Base-by-base conservation (phyloP, 64 coral and sea anemone species). In the Montipora efflorescens region DNA sequence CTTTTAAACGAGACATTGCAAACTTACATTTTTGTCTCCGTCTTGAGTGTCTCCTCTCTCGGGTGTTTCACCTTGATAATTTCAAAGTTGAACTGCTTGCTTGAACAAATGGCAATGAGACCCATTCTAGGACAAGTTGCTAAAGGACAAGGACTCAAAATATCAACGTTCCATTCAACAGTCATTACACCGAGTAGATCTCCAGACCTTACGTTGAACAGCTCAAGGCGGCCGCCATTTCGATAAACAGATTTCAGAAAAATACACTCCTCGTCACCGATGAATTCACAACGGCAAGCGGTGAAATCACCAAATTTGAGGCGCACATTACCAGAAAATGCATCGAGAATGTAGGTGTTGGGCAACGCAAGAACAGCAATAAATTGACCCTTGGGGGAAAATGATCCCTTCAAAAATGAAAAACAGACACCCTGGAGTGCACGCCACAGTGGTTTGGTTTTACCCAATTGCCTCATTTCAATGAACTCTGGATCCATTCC, bases 191-290 rank as follows among this genome's bases (percentile, higher is more conserved):
- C 43, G 0, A 58, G 50, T 8, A 57, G 78, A 21, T 80, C 49
- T 9, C 78, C 78, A 10, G 78, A 80, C n/a, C 7, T 57, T 0
- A 80, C 78, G 8, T 80, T 80, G 19, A 57, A 58, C 6, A 80
- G 20, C 20, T 15, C 19, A 57, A 80, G 49, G 18, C 4, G 48
- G 0, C 1, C 8, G 14, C 18, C 49, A 22, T 8, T 57, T 22
- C 1, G 25, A 0, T 0, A 0, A 12, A 22, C 2, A 36, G 7
- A 0, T 0, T 8, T 3, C 8, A 19, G 0, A 0, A 22, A 3
- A 23, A 80, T 10, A 47, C 78, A 80, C 10, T 80, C 78, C 48
- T 69, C 67, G 13, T 69, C 67, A 69, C 67, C 18, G 1, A 69
- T 0, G n/a, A 69, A 69, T 19, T 69, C 4, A 74, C 71, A 74